phyloP scores from a whole-genome alignment of 2,797 vertebrate species.

The Gymnothorax reevesii region DNA sequence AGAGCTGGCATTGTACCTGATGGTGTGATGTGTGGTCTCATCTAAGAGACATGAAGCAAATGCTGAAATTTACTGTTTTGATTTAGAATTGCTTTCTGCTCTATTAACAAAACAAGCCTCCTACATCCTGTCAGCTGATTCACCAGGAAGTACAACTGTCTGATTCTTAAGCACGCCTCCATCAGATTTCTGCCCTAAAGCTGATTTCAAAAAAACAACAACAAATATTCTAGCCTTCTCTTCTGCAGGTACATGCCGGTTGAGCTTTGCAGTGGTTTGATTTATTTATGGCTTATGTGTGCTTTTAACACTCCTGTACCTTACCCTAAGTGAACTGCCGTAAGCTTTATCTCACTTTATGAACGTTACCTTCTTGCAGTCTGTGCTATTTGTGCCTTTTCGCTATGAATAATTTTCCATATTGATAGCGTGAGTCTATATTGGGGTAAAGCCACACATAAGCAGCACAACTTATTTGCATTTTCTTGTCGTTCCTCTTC shows the following conservation, averaged over 20 bases:
- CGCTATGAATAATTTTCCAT: neutral
- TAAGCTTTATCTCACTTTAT: neutral
- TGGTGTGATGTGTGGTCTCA: neutral
- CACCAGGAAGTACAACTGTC: neutral
- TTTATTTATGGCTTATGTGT: neutral
- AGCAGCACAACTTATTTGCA: neutral
- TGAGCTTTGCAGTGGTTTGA: neutral
- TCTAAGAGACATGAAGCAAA: constrained; percentile 5
- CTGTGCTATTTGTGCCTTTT: neutral
- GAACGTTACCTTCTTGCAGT: neutral
- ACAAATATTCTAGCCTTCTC: neutral
- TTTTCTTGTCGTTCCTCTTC: neutral
- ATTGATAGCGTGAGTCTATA: neutral
- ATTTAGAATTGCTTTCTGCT: neutral
- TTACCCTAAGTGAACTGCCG: neutral
- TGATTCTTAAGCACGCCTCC: neutral
- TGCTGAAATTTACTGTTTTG: neutral
- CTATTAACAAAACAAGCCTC: neutral
- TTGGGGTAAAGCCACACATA: neutral
- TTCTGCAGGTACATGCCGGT: neutral
- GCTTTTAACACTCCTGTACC: neutral
- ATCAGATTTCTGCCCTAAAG: neutral
- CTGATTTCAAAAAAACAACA: neutral
- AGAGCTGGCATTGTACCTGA: neutral
- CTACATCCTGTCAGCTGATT: constrained; percentile 7